Evolutionary conservation across 1,140 invertebrate genomes (phyloP), one percentile per base, ranked within the genome.

Genomic region (Cotesia vestalis): DNA sequence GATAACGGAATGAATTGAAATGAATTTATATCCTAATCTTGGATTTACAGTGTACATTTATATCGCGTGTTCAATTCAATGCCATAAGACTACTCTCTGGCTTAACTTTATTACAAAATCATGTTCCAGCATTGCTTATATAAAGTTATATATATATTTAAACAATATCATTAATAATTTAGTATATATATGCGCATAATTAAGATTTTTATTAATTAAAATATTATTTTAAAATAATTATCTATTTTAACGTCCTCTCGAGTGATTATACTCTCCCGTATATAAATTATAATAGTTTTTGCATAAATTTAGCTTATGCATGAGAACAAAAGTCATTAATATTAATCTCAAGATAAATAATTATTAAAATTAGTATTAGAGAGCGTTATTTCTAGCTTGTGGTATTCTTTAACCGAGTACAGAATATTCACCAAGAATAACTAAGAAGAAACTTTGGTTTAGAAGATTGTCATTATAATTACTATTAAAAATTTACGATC

Each of bases 21-120:
- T 71, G 17, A 71, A 71, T 71, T 71, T 66, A 71, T 71, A 71
- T 57, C 61, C 69, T 71, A 71, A 71, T 71, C 69, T 64, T 64
- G 35, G 53, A 71, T 71, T 71, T 66, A 71, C 51, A 53, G 52
- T 6, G 27, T n/a, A 64, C 40, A 17, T 64, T 66, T 71, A 66
- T 64, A 57, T 71, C 69, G 52, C 69, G 69, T 66, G 69, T 62
- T 6, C 52, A 52, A 36, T 62, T 71, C 40, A n/a, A 64, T 36
- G 35, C 46, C 51, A 34, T 20, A 38, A 35, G 59, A 17, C 53
- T 68, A 36, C 20, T 59, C 38, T 34, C 36, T 38, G 51, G 53
- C 11, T 20, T 9, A 46, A 51, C 12, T 64, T 64, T 51, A 64
- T 64, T 64, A 64, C 62, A 20, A 38, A 64, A 51, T 64, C 62